phyloP scores from a whole-genome alignment of 30 jellyfish, hydroid and myxozoan species.

The Catostylus mosaicus region DNA sequence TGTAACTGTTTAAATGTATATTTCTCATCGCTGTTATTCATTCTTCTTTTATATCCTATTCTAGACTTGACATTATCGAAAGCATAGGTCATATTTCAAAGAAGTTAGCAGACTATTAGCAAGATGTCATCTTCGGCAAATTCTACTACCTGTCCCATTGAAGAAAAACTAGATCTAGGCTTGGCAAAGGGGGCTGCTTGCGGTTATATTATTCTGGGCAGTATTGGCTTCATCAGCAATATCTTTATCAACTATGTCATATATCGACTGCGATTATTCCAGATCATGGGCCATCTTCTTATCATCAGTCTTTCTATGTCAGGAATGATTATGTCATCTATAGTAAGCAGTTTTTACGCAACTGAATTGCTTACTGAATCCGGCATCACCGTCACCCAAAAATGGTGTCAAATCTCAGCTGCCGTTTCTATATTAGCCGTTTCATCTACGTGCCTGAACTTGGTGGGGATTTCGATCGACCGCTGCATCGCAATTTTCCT shows the following conservation, averaged over 20 bases:
- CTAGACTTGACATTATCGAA: too few relatives aligned
- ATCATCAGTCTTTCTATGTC: constrained; percentile 51
- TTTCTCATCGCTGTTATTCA: too few relatives aligned
- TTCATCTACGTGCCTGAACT: constrained; percentile 53
- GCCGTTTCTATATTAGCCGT: constrained; percentile 42
- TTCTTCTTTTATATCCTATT: too few relatives aligned
- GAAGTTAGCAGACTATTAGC: too few relatives aligned
- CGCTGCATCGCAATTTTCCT: constrained; percentile 58
- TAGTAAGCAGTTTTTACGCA: constrained; percentile 31
- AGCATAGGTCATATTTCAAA: too few relatives aligned
- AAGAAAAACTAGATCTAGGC: neutral
- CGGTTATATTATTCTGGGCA: constrained; percentile 38
- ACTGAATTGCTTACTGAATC: constrained; percentile 31
- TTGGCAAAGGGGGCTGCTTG: constrained; percentile 30
- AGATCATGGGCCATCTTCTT: constrained; percentile 42
- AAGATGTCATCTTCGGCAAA: neutral
- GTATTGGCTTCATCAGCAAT: constrained; percentile 48
- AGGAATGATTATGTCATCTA: constrained; percentile 40
- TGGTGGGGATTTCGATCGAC: constrained; percentile 60
- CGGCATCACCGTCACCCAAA: constrained; percentile 27
- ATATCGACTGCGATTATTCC: constrained; percentile 35
- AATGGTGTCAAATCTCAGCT: constrained; percentile 55
- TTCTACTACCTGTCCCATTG: neutral
- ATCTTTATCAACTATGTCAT: constrained; percentile 53
- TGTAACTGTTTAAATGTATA: too few relatives aligned